Conservation (phyloP, 2,113 vertebrate species). For the Mormyrus iriodes region DNA sequence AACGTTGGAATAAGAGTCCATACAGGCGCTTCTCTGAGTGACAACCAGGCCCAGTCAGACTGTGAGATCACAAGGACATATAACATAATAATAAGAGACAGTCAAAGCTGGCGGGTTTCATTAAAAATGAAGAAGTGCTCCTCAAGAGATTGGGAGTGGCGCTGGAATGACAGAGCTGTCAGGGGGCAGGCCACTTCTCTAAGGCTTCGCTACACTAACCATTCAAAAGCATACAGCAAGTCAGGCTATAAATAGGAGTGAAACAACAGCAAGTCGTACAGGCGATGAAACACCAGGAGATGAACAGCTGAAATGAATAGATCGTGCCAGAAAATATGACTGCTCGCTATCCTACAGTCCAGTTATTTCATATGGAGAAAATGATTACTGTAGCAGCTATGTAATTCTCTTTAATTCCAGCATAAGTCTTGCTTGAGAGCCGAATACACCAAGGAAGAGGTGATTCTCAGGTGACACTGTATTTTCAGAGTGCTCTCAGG, state of each 20-base stretch:
- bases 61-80: not conserved
- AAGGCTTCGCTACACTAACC: not conserved
- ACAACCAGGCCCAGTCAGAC: not conserved
- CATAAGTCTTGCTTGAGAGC: not conserved
- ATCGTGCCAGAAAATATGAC: not conserved
- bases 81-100: constrained; percentile 17
- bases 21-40: constrained; percentile 1
- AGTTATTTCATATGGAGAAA: not conserved
- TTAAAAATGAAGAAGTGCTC: constrained; percentile 16
- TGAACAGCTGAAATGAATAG: not conserved
- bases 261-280: not conserved
- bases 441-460: not conserved
- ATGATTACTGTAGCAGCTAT: not conserved
- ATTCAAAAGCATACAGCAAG: not conserved
- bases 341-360: not conserved
- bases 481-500: constrained; percentile 17
- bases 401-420: not conserved
- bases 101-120: constrained; percentile 13
- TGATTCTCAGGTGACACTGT: not conserved
- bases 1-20: constrained; percentile 9
- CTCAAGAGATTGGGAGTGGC: not conserved
- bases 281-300: not conserved
- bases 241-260: not conserved
- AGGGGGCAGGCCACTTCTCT: not conserved
- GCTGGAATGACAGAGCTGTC: not conserved